phyloP scores from a whole-genome alignment of 1,140 invertebrate genomes.

The Leptopilina boulardi region DNA sequence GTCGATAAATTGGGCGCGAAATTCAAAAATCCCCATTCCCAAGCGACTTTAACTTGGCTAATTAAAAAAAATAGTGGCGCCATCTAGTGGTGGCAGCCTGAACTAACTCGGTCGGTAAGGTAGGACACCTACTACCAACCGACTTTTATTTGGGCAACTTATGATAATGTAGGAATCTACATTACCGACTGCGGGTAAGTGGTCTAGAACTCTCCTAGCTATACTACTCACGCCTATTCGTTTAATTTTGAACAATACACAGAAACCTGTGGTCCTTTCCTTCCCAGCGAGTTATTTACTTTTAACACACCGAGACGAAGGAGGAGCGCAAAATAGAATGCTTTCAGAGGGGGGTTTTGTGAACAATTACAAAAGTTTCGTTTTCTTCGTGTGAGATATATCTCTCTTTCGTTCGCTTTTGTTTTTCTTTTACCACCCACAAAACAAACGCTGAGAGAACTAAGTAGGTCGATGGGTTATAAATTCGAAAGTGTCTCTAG shows the following conservation, averaged over 20 bases:
- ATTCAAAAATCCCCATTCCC: no score
- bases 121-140: no score
- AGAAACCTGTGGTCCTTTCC: conserved; percentile 38
- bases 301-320: conserved; percentile 40
- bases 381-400: conserved; percentile 45
- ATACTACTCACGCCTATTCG: no score
- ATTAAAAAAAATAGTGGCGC: no score
- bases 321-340: background rate
- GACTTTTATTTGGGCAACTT: no score
- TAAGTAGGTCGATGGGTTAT: conserved; percentile 70
- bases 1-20: no score
- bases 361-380: conserved; percentile 70
- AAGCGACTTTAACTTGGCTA: no score
- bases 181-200: no score
- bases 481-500: conserved; percentile 62
- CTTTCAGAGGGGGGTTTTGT: background rate
- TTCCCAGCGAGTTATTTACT: conserved; percentile 53
- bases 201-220: no score
- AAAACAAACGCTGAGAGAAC: conserved; percentile 36
- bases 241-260: conserved; percentile 58
- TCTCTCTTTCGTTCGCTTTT: background rate
- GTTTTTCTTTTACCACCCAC: conserved; percentile 13
- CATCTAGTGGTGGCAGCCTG: no score
- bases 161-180: no score
- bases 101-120: no score